Evolutionary conservation across 2,113 vertebrate genomes (phyloP), one percentile per base, ranked within the genome.

Genomic region (Phaethon lepturus): DNA sequence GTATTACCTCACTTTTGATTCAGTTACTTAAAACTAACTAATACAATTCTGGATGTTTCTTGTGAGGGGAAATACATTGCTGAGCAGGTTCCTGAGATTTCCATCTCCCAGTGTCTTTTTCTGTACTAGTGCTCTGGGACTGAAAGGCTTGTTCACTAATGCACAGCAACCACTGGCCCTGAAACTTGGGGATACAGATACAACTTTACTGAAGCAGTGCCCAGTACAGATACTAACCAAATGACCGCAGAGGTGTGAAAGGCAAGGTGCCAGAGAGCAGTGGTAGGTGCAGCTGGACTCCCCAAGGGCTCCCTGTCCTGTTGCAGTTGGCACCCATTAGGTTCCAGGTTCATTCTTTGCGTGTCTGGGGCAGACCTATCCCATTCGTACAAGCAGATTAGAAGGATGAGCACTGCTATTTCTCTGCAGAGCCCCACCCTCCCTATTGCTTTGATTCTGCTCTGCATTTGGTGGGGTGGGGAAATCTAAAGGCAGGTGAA

Each of bases 231-330:
- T 52, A 7, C 7, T 38, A 38, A 84, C 4, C 1, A 11, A 53
- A 58, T 0, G 0, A 15, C 13, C 24, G 18, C 12, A 2, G 3
- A 4, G 29, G 22, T 52, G 35, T 59, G 75, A 42, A 49, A 26
- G n/a, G 33, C 29, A 22, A 23, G 26, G 64, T 77, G n/a, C 55
- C 3, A 0, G 3, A 55, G n/a, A 64, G 40, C 79, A 31, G 7
- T 19, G 31, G 28, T 35, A 29, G 17, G 25, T 86, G 47, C 40
- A 35, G 28, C 69, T 47, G 50, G 16, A 31, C 40, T 55, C 7
- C 23, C 3, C 25, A 52, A 4, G n/a, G 38, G 8, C 20, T 83
- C n/a, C 26, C 15, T 42, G 72, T 74, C 40, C 38, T 49, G 3
- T 49, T 85, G 71, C n/a, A 55, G 17, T 2, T 69, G 35, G 33